Base-by-base conservation (phyloP, 2,888 invertebrate species). In the Eilema caniola region DNA sequence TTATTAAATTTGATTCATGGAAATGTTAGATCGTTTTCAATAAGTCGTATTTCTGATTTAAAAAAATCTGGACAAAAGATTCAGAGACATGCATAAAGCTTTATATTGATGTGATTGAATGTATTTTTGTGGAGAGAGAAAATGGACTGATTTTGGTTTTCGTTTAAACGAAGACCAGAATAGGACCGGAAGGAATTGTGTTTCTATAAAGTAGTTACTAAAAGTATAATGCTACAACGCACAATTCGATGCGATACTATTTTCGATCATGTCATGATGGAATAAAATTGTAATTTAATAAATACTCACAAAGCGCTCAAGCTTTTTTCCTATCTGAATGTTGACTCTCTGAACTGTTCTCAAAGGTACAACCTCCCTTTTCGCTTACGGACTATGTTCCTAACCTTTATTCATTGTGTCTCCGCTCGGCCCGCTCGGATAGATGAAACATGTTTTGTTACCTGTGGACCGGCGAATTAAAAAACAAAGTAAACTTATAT, bases 321-420 rank as follows among this genome's bases (percentile, higher is more conserved):
- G 33, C 33, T 8, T 33, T 33, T n/a, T 33, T 33, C 33, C 10
- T 8, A 8, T 8, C 33, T 33, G 33, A n/a, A 33, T 33, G 8
- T n/a, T 33, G 33, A 33, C 3, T 33, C 33, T 33, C 56, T 65
- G 62, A 68, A 66, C 69, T 64, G 31, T 57, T 41, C 81, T 72
- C 81, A 20, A 62, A 69, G 80, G 81, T 69, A 74, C 75, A 37
- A 25, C 31, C 57, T 57, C 41, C 63, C 37, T 24, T 60, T 62
- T 67, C 65, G 56, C 74, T 65, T 67, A 69, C 72, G 66, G 66
- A 70, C 71, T 79, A 77, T 73, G 71, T n/a, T 67, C 67, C 62
- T 75, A 70, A 37, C 72, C 70, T 73, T 70, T 71, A 80, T 80
- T 80, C 81, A 81, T 74, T 66, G 70, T 60, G 66, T 69, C 73